Base-by-base conservation (phyloP, 2,888 invertebrate genomes). In the Diarsia brunnea region DNA sequence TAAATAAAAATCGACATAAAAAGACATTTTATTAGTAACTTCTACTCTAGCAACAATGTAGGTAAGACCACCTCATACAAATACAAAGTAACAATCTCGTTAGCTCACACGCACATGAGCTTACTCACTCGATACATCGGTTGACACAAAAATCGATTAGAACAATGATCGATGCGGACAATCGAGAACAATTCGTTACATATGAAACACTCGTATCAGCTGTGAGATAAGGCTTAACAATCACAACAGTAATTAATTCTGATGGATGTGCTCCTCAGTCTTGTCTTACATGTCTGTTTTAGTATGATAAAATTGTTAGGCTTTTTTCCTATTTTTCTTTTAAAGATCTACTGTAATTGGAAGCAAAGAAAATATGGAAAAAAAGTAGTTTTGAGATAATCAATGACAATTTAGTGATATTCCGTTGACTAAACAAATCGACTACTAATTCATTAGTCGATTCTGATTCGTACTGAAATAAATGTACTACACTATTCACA, bases 231-330 rank as follows among this genome's bases (percentile, higher is more conserved):
- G 85, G 80, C 87, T 86, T 85, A 84, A 91, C 90, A 92, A 92
- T 92, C 85, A 88, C 80, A 88, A 73, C 84, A 84, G 87, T 93
- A 93, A 94, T 94, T 93, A 93, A 93, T 91, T 92, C 91, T 93
- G 94, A 94, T 93, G 87, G 93, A 94, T 93, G 90, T 79, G 80
- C 65, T 66, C n/a, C 12, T 60, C 64, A 63, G 4, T 24, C 64
- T 43, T 81, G 71, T 71, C 61, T 38, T 60, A 73, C 70, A 58
- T 68, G 27, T 55, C 63, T 43, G 31, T 71, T 69, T 68, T 55
- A 61, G 24, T 45, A 53, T n/a, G 60, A 70, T 79, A 77, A 82
- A 76, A 81, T 31, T 73, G 51, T 60, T 45, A 19, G 12, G 4
- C 49, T 69, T 51, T 51, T 69, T 8, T 67, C 69, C 16, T 55